A percentile compares a stretch with the other conserved stretches of the same genome.
Conservation (phyloP, 2,797 vertebrate species). For the Peromyscus attwateri region DNA sequence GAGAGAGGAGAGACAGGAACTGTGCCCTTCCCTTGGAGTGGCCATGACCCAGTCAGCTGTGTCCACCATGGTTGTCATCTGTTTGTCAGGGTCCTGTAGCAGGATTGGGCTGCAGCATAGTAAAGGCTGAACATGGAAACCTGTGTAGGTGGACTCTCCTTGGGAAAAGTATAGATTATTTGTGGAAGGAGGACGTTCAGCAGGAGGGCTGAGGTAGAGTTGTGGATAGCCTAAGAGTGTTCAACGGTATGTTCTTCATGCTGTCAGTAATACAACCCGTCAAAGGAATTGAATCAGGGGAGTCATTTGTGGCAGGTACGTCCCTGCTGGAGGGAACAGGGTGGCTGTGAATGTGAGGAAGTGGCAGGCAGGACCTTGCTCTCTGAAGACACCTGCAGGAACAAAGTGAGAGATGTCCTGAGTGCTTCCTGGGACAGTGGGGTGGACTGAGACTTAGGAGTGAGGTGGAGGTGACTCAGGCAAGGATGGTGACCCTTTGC, state of each 20-base stretch:
- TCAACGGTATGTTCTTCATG: background rate
- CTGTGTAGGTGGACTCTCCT: background rate
- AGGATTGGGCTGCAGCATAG: background rate
- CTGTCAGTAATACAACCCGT: background rate
- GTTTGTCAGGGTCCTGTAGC: background rate
- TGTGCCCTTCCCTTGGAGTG: background rate
- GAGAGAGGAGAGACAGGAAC: background rate
- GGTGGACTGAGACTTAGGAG: background rate
- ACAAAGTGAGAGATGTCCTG: background rate
- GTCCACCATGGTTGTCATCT: rapidly evolving
- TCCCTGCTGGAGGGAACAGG: background rate
- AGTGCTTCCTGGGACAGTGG: background rate
- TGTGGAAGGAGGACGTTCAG: background rate
- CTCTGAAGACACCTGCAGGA: background rate
- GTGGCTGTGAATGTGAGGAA: too few species aligned
- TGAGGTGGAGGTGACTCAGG: too few species aligned
- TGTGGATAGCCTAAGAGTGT: rapidly evolving
- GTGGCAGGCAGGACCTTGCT: background rate
- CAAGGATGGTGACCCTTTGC: too few species aligned
- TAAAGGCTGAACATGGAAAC: background rate
- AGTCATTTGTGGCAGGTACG: background rate
- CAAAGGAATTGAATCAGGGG: background rate
- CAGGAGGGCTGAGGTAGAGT: background rate
- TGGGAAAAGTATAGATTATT: rapidly evolving
- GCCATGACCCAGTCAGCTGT: too few species aligned